Conservation (phyloP, 2,888 invertebrate species). For the Tachina fera region DNA sequence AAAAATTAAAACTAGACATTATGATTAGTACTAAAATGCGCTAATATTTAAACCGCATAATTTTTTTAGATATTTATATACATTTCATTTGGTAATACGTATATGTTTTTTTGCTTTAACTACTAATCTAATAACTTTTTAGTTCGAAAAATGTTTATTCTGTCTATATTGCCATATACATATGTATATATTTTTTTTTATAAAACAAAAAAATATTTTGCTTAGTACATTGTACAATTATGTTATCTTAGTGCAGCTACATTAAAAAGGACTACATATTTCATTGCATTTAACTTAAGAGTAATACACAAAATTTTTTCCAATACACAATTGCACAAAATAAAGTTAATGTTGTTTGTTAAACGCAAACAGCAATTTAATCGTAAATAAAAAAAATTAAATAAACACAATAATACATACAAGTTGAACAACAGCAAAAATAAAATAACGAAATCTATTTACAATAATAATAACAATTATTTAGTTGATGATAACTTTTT, state of each 20-base stretch:
- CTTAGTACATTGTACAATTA: slow-evolving; percentile 1
- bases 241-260: slow-evolving; percentile 6
- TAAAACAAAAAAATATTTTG: not conserved
- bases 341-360: slow-evolving; percentile 29
- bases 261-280: slow-evolving; percentile 35
- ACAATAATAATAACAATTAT: slow-evolving; percentile 35
- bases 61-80: too few relatives aligned
- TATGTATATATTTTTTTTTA: too few relatives aligned
- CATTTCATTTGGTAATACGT: too few relatives aligned
- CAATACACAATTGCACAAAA: not conserved
- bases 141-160: too few relatives aligned
- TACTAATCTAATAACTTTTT: too few relatives aligned
- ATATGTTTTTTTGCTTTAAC: too few relatives aligned
- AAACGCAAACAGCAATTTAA: slow-evolving; percentile 23
- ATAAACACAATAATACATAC: not conserved
- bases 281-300: slow-evolving; percentile 15
- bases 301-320: not conserved
- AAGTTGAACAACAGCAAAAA: slow-evolving; percentile 8
- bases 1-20: too few relatives aligned
- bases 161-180: too few relatives aligned
- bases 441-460: slow-evolving; percentile 38
- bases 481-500: slow-evolving; percentile 32
- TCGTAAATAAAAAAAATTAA: not conserved
- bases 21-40: too few relatives aligned
- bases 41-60: too few relatives aligned